Conservation (phyloP, 2,888 invertebrate species). For the Lasioglossum leucozonium region DNA sequence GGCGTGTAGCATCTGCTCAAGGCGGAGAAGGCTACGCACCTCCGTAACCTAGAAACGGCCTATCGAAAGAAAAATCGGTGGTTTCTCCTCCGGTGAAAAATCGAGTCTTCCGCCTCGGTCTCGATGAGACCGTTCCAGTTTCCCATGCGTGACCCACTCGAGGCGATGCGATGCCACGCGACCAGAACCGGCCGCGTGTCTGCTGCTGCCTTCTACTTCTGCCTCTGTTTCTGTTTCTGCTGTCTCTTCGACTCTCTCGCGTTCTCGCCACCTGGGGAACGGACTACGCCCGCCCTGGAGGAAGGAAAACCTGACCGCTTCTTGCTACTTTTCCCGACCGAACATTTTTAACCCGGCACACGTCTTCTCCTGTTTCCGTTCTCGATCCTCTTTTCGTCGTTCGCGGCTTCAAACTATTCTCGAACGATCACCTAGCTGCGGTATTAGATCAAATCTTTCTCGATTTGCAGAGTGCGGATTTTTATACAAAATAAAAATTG, state of each 20-base stretch:
- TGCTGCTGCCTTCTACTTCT: background rate
- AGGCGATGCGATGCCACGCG: background rate
- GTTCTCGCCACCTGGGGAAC: background rate
- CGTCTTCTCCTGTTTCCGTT: background rate
- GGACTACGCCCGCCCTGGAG: background rate
- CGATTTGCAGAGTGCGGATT: no score
- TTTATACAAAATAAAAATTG: no score
- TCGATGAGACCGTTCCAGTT: conserved; percentile 74
- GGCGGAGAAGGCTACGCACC: background rate
- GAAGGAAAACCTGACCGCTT: background rate
- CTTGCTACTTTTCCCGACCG: background rate
- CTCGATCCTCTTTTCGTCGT: background rate
- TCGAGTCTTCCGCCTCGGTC: conserved; percentile 60
- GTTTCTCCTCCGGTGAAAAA: conserved; percentile 68
- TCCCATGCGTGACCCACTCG: conserved; percentile 70
- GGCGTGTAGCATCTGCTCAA: background rate
- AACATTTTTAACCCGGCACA: background rate
- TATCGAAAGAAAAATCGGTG: conserved; percentile 73
- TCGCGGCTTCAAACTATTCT: background rate
- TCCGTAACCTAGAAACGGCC: conserved; percentile 66
- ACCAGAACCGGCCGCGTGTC: conserved; percentile 1
- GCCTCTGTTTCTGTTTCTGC: background rate
- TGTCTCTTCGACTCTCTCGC: background rate
- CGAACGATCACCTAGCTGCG: no score
- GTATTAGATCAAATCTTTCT: no score